These are phyloP conservation scores for Caracal caracal DNA, from an alignment of 2,113 vertebrate genomes.

Conservation along the genomic window DNA sequence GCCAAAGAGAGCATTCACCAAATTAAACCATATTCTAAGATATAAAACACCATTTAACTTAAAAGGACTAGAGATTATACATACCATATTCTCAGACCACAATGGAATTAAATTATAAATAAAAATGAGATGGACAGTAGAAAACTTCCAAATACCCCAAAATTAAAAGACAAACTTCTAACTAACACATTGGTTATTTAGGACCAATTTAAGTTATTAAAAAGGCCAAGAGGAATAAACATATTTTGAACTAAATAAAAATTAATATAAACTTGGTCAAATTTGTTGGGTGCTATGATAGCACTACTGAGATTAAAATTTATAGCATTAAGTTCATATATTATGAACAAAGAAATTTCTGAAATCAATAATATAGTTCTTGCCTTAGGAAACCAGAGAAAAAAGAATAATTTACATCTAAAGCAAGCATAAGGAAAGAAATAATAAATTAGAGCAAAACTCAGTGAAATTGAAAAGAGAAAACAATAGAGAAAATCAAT, in stretches of 20 bases:
- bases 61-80: background rate
- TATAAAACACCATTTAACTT: background rate
- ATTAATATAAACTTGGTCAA: background rate
- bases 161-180: background rate
- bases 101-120: background rate
- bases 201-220: background rate
- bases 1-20: background rate
- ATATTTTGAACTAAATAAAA: background rate
- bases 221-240: background rate
- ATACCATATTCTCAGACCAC: background rate
- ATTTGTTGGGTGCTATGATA: background rate
- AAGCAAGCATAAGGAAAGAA: background rate
- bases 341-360: background rate
- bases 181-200: background rate
- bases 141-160: background rate
- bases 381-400: background rate
- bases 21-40: background rate
- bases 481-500: background rate
- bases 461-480: background rate
- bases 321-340: background rate
- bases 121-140: background rate
- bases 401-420: background rate
- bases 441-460: background rate
- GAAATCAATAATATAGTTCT: background rate
- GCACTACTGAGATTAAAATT: background rate